Percentiles rank a stretch among this genome's conserved stretches.
Evolutionary conservation across 2,113 vertebrate genomes (phyloP).

Genomic region (Lutjanus erythropterus): DNA sequence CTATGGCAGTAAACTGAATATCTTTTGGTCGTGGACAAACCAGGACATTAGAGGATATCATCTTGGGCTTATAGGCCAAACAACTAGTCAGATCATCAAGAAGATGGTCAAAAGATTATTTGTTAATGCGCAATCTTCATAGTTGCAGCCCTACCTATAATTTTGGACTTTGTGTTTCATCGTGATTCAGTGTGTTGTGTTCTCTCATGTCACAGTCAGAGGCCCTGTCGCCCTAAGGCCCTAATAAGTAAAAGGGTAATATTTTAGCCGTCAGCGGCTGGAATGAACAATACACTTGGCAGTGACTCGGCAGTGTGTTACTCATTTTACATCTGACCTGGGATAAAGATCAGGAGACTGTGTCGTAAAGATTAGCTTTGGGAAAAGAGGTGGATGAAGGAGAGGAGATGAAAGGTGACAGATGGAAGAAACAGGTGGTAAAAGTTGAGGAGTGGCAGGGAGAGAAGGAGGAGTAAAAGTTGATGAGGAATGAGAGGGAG

Average conservation of each 20-base stretch:
- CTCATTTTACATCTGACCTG: slow-evolving; percentile 40
- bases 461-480: not conserved
- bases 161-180: slow-evolving; percentile 5
- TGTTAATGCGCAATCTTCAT: too few relatives aligned
- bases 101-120: too few relatives aligned
- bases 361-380: not conserved
- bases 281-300: slow-evolving; percentile 26
- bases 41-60: too few relatives aligned
- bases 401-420: not conserved
- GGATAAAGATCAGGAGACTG: slow-evolving; percentile 1
- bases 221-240: not conserved
- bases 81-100: too few relatives aligned
- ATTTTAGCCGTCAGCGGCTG: slow-evolving; percentile 18
- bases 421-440: not conserved
- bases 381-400: not conserved
- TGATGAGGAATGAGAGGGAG: not conserved
- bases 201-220: not conserved
- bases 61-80: too few relatives aligned
- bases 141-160: too few relatives aligned
- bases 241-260: slow-evolving; percentile 7
- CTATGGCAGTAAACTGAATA: too few relatives aligned
- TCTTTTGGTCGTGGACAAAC: too few relatives aligned
- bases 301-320: slow-evolving; percentile 10
- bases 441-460: not conserved
- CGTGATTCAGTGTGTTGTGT: not conserved